Conservation (phyloP, 2,888 invertebrate species). For the Papilio protenor region DNA sequence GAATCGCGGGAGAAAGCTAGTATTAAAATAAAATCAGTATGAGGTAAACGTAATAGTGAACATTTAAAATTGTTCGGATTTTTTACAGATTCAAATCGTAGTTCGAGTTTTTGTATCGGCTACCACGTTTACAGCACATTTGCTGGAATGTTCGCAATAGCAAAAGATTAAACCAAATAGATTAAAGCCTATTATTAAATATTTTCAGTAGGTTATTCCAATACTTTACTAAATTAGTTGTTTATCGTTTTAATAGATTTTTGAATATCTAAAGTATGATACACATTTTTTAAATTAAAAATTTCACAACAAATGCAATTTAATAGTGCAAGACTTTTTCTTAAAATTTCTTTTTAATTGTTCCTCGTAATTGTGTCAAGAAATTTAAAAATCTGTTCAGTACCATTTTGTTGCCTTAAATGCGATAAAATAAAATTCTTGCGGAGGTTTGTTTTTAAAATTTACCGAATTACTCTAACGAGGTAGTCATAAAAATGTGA, state of each 20-base stretch:
- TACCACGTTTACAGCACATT: slow-evolving; percentile 1
- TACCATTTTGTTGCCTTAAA: not conserved
- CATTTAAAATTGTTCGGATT: not conserved
- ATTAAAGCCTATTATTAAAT: not conserved
- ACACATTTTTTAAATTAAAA: not conserved
- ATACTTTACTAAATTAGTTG: not conserved
- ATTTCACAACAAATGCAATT: not conserved
- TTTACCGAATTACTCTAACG: slow-evolving; percentile 14
- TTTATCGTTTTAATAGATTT: not conserved
- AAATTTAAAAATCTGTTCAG: not conserved
- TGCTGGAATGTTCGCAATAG: not conserved
- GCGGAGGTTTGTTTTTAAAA: not conserved
- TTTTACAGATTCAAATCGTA: not conserved
- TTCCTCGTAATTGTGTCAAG: not conserved
- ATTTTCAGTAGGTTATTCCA: not conserved
- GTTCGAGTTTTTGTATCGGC: not conserved
- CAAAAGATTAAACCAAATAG: slow-evolving; percentile 11
- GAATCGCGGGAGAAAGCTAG: too few relatives aligned
- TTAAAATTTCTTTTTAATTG: not conserved
- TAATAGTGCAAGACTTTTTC: not conserved
- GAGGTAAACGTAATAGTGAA: not conserved
- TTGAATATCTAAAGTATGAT: not conserved
- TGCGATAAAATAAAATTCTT: not conserved
- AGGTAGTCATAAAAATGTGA: slow-evolving; percentile 7
- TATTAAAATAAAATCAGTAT: too few relatives aligned